Conservation (phyloP, 2,797 vertebrate species). For the Chaenodraco wilsoni region DNA sequence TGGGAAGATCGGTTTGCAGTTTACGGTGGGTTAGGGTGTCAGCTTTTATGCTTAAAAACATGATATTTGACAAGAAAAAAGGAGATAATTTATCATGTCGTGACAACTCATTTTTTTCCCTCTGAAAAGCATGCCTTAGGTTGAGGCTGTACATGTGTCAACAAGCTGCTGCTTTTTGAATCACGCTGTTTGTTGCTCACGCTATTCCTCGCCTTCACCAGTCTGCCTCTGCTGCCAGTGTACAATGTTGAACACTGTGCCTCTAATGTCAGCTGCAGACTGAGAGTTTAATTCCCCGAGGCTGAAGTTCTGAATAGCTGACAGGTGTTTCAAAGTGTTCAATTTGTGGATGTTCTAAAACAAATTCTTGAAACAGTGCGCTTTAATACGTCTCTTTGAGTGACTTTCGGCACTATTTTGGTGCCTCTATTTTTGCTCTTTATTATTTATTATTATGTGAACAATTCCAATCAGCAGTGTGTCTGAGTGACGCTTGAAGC, state of each 20-base stretch:
- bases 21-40: constrained; percentile 39
- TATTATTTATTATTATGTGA: constrained; percentile 25
- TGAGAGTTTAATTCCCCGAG: constrained; percentile 75
- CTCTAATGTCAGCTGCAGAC: constrained; percentile 69
- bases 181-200: constrained; percentile 30
- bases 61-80: constrained; percentile 39
- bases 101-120: constrained; percentile 46
- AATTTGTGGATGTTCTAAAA: constrained; percentile 78
- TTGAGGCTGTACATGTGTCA: constrained; percentile 57
- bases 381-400: constrained; percentile 65
- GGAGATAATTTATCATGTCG: constrained; percentile 35
- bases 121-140: constrained; percentile 52
- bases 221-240: constrained; percentile 50
- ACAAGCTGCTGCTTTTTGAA: constrained; percentile 47
- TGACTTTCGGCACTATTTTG: constrained; percentile 69
- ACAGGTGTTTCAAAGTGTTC: constrained; percentile 79
- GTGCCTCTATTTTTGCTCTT: constrained; percentile 64
- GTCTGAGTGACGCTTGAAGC: constrained; percentile 43
- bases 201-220: constrained; percentile 40
- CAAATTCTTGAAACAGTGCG: constrained; percentile 70
- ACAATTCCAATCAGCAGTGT: constrained; percentile 62
- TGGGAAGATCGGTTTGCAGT: constrained; percentile 34
- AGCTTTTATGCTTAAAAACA: constrained; percentile 38
- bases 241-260: constrained; percentile 53
- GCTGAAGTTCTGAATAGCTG: constrained; percentile 72